Evolutionary conservation across 2,888 invertebrate genomes (phyloP).

Genomic region (Coelogynopora nodosa): DNA sequence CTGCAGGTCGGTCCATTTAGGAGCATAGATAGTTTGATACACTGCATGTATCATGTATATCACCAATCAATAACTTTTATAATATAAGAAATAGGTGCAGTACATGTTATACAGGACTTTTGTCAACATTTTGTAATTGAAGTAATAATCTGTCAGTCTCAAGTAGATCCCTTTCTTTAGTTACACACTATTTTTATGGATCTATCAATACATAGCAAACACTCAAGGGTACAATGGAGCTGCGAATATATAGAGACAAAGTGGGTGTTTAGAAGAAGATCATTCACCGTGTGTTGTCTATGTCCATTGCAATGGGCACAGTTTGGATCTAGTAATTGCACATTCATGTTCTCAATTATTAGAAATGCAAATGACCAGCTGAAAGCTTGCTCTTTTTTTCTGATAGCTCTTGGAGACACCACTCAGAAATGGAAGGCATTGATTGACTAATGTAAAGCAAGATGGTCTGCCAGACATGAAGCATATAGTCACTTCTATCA

Average conservation of each 20-base stretch:
- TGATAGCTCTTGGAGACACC: constrained; percentile 17
- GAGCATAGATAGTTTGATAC: background rate
- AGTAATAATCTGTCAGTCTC: background rate
- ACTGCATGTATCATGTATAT: background rate
- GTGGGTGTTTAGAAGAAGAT: no score
- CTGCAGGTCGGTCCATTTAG: no score
- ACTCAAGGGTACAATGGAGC: no score
- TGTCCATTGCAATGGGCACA: no score
- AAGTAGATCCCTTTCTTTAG: background rate
- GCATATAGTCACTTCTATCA: constrained; percentile 45
- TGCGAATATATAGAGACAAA: no score
- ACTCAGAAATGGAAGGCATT: background rate
- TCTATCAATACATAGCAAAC: no score
- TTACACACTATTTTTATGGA: no score
- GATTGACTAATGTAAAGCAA: constrained; percentile 42
- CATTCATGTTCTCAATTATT: background rate
- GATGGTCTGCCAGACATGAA: constrained; percentile 43
- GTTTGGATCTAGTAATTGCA: no score
- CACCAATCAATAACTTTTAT: background rate
- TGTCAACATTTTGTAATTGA: background rate
- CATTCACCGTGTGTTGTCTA: no score
- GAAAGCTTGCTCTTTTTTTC: background rate
- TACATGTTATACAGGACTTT: background rate
- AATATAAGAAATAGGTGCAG: background rate
- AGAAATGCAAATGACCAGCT: background rate